phyloP scores from a whole-genome alignment of 1,140 invertebrate genomes.

The Heliconius eleuchia region DNA sequence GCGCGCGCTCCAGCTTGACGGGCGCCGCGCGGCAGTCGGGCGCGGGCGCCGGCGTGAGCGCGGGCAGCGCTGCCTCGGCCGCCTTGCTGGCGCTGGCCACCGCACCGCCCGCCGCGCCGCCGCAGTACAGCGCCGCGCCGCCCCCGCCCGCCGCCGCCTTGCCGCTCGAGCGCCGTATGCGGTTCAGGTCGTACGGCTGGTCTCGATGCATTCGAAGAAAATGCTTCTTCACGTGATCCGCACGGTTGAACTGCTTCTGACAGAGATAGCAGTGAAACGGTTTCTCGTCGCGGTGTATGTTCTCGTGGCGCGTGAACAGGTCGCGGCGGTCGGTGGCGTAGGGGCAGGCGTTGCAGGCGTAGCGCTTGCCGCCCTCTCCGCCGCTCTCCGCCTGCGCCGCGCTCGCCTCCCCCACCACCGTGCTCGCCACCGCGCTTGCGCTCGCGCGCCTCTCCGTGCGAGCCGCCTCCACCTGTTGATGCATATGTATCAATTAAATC shows the following conservation, averaged over 20 bases:
- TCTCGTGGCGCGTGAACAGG: conserved; percentile 97
- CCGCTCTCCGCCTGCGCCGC: conserved; percentile 42
- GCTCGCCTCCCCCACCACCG: conserved; percentile 38
- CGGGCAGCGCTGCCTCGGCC: conserved; percentile 23
- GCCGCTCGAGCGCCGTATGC: conserved; percentile 84
- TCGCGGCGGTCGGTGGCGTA: conserved; percentile 96
- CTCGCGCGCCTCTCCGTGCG: conserved; percentile 49
- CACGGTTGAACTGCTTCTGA: conserved; percentile 94
- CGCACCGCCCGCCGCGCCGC: conserved; percentile 38
- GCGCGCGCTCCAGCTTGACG: conserved; percentile 60
- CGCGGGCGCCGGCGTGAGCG: conserved; percentile 24
- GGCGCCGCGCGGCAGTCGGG: conserved; percentile 49
- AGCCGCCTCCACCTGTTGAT: conserved; percentile 55
- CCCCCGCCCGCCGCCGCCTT: conserved; percentile 77
- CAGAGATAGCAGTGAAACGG: conserved; percentile 96
- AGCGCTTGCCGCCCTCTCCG: conserved; percentile 84
- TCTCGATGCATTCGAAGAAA: conserved; percentile 95
- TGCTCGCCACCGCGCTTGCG: conserved; percentile 36
- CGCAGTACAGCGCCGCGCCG: conserved; percentile 76
- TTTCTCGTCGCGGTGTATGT: conserved; percentile 96
- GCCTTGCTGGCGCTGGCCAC: conserved; percentile 41
- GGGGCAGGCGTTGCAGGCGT: conserved; percentile 92
- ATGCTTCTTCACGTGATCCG: conserved; percentile 97
- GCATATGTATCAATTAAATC: background rate
- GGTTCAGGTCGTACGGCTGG: conserved; percentile 91